A percentile compares a stretch with the other conserved stretches of the same genome.
These are phyloP conservation scores for Morpho achilles DNA, from an alignment of 2,888 invertebrate species.

Conservation along the genomic window DNA sequence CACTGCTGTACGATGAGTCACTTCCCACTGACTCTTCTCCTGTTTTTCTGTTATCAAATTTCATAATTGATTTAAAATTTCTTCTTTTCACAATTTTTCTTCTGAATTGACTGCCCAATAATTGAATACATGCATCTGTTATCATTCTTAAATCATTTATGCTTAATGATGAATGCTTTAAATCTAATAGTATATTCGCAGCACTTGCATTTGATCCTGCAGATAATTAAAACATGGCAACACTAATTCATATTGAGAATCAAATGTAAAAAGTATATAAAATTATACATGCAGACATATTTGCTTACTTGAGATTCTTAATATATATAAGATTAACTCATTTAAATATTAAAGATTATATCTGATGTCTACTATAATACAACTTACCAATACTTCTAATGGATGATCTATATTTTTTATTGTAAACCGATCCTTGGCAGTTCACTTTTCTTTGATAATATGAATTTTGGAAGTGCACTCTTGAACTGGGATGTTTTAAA, in stretches of 20 bases:
- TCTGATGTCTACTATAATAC: neutral
- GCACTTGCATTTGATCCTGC: slow-evolving; percentile 54
- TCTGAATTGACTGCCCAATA: slow-evolving; percentile 37
- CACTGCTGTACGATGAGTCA: slow-evolving; percentile 58
- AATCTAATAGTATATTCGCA: slow-evolving; percentile 46
- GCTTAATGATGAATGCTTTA: slow-evolving; percentile 47
- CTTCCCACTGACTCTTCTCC: slow-evolving; percentile 57
- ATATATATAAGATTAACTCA: too few species aligned
- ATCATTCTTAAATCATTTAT: slow-evolving; percentile 48
- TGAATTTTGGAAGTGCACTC: slow-evolving; percentile 37
- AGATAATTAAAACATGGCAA: too few species aligned
- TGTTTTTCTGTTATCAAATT: slow-evolving; percentile 39
- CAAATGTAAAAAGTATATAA: too few species aligned
- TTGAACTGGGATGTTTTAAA: slow-evolving; percentile 25
- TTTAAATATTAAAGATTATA: too few species aligned
- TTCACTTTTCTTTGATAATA: slow-evolving; percentile 37
- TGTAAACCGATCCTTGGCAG: slow-evolving; percentile 43
- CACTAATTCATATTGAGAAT: too few species aligned
- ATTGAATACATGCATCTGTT: slow-evolving; percentile 44
- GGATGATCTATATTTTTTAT: slow-evolving; percentile 54
- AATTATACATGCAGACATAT: too few species aligned
- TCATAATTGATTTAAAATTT: slow-evolving; percentile 42
- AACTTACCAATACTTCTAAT: slow-evolving; percentile 52
- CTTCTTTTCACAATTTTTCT: slow-evolving; percentile 49
- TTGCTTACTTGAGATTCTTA: too few species aligned